A percentile compares a stretch with the other conserved stretches of the same genome.
Evolutionary conservation across 2,797 vertebrate species (phyloP).

Genomic region (Cetoscarus ocellatus): DNA sequence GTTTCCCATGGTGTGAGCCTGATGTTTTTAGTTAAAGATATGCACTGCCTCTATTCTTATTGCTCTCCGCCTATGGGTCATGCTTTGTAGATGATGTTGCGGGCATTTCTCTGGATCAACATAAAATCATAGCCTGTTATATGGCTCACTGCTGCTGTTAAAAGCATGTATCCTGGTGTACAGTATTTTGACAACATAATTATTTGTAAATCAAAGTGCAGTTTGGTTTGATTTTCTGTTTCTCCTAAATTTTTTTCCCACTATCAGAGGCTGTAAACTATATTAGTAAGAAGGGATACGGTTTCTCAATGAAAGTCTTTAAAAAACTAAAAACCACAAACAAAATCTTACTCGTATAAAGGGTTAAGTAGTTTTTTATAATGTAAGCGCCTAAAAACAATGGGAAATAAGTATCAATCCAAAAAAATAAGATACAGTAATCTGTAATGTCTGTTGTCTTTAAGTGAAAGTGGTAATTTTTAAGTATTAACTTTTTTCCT

Average conservation of each 20-base stretch:
- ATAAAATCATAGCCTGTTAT: not conserved
- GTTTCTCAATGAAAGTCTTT: not conserved
- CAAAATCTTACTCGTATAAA: no score
- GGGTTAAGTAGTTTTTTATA: no score
- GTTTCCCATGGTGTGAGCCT: constrained; percentile 53
- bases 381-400: no score
- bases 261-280: not conserved
- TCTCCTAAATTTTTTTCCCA: not conserved
- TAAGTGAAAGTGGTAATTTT: no score
- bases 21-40: constrained; percentile 12
- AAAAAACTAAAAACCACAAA: no score
- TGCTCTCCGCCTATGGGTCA: not conserved
- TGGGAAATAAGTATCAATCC: no score
- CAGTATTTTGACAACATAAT: not conserved
- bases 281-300: not conserved
- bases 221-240: not conserved
- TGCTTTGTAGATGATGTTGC: constrained; percentile 2
- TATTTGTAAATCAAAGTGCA: not conserved
- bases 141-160: not conserved
- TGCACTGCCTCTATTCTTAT: constrained; percentile 2
- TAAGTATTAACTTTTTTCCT: no score
- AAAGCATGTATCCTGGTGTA: not conserved
- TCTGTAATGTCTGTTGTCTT: no score
- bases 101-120: not conserved
- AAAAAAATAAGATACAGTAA: no score